Conservation (phyloP, 1,140 invertebrate genomes). For the Philopotamus ludificatus region DNA sequence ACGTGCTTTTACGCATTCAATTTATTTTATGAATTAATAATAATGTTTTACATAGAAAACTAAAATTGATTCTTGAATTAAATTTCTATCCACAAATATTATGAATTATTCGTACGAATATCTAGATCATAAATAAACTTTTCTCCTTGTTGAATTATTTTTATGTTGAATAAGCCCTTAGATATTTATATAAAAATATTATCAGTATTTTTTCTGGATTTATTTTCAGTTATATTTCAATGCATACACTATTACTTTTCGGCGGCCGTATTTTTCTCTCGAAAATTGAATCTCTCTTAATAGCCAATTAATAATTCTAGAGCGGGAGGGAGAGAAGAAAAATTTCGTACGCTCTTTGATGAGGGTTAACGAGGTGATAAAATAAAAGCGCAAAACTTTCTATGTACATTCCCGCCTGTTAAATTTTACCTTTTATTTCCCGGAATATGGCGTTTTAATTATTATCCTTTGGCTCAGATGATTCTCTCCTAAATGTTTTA, state of each 20-base stretch:
- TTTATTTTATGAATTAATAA: too few species aligned
- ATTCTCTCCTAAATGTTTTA: too few species aligned
- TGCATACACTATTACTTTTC: not conserved
- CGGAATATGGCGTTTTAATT: constrained; percentile 5
- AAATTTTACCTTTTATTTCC: constrained; percentile 3
- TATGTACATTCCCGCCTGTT: not conserved
- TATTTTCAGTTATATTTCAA: not conserved
- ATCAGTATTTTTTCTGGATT: too few species aligned
- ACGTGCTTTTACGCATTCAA: too few species aligned
- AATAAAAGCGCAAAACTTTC: constrained; percentile 7
- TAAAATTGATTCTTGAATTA: too few species aligned
- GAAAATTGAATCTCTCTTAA: constrained; percentile 11
- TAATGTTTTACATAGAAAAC: too few species aligned
- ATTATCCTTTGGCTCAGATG: not conserved
- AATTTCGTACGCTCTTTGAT: not conserved
- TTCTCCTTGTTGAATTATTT: too few species aligned
- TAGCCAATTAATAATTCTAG: constrained; percentile 11
- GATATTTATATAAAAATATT: too few species aligned
- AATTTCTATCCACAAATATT: too few species aligned
- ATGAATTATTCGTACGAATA: too few species aligned
- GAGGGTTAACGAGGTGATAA: constrained; percentile 11
- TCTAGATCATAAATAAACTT: too few species aligned
- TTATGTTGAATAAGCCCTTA: too few species aligned
- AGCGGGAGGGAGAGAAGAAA: not conserved
- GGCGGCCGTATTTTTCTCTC: constrained; percentile 1